Percentiles rank a stretch among this genome's conserved stretches.
Conservation (phyloP, 2,888 invertebrate genomes). For the Liopterus haemorrhoidalis region DNA sequence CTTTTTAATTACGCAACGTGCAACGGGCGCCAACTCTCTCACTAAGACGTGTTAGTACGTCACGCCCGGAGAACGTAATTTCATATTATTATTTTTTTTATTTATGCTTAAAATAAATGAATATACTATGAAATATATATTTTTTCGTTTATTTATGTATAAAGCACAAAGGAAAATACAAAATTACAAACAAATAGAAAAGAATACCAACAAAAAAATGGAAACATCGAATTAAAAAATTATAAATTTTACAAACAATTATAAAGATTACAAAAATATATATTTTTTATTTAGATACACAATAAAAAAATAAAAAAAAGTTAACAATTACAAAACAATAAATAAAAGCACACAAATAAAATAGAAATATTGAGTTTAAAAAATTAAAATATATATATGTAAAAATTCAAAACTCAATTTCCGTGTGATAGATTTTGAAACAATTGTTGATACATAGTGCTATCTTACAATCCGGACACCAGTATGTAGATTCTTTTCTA, state of each 20-base stretch:
- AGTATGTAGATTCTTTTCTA: constrained; percentile 16
- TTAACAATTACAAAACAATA: constrained; percentile 19
- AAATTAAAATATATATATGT: no score
- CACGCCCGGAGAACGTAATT: no score
- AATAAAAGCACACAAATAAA: constrained; percentile 22
- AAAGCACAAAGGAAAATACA: constrained; percentile 12
- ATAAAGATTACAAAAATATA: constrained; percentile 4
- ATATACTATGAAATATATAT: constrained; percentile 15
- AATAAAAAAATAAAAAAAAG: constrained; percentile 15
- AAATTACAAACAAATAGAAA: constrained; percentile 14
- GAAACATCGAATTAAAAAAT: no score
- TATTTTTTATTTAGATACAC: constrained; percentile 12
- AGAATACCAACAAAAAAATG: no score
- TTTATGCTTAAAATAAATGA: constrained; percentile 16
- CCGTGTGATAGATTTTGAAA: constrained; percentile 26
- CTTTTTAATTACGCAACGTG: no score
- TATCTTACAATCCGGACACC: no score
- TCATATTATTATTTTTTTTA: constrained; percentile 9
- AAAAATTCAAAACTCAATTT: constrained; percentile 27
- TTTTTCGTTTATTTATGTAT: constrained; percentile 19
- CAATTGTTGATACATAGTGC: constrained; percentile 27
- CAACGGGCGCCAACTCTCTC: no score
- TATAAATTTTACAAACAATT: no score
- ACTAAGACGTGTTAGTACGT: no score
- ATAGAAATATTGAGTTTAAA: constrained; percentile 16